These are phyloP conservation scores for Pyrocoelia pectoralis DNA, from an alignment of 2,888 invertebrate genomes.

Conservation along the genomic window DNA sequence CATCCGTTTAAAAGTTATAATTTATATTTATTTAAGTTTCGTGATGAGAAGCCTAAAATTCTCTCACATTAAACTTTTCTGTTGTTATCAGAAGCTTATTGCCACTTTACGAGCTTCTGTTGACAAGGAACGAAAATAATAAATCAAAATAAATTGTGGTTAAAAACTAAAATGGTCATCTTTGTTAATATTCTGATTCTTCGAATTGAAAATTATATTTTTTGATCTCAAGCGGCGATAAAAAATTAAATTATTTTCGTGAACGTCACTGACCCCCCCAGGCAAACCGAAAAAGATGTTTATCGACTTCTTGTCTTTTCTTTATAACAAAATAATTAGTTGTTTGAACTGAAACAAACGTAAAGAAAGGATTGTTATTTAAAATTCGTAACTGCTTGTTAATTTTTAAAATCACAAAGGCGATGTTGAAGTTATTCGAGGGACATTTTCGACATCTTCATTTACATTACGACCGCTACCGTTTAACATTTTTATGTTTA, in stretches of 20 bases:
- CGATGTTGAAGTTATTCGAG: constrained; percentile 12
- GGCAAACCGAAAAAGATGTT: constrained; percentile 12
- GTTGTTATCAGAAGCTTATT: background rate
- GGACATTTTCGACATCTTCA: constrained; percentile 29
- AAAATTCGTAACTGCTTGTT: background rate
- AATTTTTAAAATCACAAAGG: constrained; percentile 19
- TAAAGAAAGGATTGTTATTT: no score
- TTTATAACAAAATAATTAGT: constrained; percentile 6
- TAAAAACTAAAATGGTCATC: constrained; percentile 22
- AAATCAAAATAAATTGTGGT: constrained; percentile 4
- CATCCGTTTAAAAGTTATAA: background rate
- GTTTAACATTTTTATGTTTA: constrained; percentile 30
- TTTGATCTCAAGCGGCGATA: constrained; percentile 23
- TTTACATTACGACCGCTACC: constrained; percentile 29
- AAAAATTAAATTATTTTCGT: background rate
- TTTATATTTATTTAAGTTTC: background rate
- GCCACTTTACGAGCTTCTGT: background rate
- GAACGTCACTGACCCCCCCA: constrained; percentile 20
- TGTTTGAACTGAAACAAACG: background rate
- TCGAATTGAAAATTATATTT: constrained; percentile 26
- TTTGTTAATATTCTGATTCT: constrained; percentile 32
- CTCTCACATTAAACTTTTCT: background rate
- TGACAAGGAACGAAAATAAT: background rate
- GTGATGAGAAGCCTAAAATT: background rate
- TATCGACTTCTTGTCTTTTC: constrained; percentile 12